Conservation (phyloP, 2,113 vertebrate genomes). For the Cyphomyrus discorhynchus region DNA sequence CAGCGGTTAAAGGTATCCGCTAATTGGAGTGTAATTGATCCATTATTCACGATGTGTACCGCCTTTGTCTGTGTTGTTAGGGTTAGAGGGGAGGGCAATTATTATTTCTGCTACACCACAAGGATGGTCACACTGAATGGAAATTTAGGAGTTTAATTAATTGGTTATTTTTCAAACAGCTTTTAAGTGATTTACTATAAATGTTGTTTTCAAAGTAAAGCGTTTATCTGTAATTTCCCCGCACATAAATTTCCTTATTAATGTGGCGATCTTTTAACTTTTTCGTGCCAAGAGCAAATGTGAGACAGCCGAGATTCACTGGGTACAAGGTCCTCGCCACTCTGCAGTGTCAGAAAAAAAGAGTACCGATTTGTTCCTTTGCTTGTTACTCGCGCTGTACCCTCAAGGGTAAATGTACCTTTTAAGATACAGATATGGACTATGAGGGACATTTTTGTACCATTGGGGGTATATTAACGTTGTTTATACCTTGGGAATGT, state of each 20-base stretch:
- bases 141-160: neutral
- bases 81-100: neutral
- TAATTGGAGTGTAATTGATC: conserved; percentile 33
- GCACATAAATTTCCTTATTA: neutral
- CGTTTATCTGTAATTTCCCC: neutral
- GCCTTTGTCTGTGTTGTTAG: neutral
- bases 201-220: neutral
- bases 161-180: neutral
- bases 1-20: conserved; percentile 14
- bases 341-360: neutral
- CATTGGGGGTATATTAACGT: neutral
- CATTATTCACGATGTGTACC: conserved; percentile 28
- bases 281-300: neutral
- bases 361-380: neutral
- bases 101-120: neutral
- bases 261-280: neutral
- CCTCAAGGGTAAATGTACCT: neutral
- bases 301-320: neutral
- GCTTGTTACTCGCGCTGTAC: neutral
- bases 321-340: neutral
- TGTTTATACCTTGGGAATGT: neutral
- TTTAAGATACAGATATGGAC: neutral
- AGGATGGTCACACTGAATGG: neutral
- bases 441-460: neutral
- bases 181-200: neutral